These are phyloP conservation scores for Sebastes taczanowskii DNA, from an alignment of 2,797 vertebrate species.

Conservation along the genomic window DNA sequence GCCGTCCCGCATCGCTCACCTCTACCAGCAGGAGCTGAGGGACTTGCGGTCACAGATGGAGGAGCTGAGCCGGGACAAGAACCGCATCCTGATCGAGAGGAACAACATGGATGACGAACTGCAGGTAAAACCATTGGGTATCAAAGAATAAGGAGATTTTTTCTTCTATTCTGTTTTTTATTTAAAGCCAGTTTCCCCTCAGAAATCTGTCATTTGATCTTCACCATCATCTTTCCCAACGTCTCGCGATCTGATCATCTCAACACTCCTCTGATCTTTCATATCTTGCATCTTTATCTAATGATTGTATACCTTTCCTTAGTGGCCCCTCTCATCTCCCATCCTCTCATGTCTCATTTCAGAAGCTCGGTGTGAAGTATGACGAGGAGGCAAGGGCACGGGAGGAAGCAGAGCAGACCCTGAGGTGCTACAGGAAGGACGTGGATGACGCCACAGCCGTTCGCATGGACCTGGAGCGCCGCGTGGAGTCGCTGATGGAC, in stretches of 20 bases:
- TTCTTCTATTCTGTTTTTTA: too few relatives aligned
- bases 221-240: too few relatives aligned
- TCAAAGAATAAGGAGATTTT: background rate
- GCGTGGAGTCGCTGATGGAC: constrained; percentile 88
- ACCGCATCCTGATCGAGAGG: constrained; percentile 85
- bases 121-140: constrained; percentile 58
- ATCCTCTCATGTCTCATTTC: background rate
- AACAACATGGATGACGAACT: constrained; percentile 88
- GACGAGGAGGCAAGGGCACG: constrained; percentile 87
- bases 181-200: too few relatives aligned
- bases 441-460: constrained; percentile 88
- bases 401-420: constrained; percentile 87
- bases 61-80: constrained; percentile 85
- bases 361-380: constrained; percentile 82
- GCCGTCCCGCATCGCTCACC: constrained; percentile 86
- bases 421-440: constrained; percentile 88
- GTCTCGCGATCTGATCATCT: too few relatives aligned
- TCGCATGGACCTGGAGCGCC: constrained; percentile 90
- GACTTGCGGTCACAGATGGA: constrained; percentile 89
- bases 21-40: constrained; percentile 91
- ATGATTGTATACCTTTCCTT: background rate
- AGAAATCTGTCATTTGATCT: too few relatives aligned
- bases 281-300: too few relatives aligned
- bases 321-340: background rate
- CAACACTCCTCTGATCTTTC: too few relatives aligned